Evolutionary conservation across 2,888 invertebrate genomes (phyloP), one percentile per base, ranked within the genome.

Genomic region (Sphaerophoria rueppellii): DNA sequence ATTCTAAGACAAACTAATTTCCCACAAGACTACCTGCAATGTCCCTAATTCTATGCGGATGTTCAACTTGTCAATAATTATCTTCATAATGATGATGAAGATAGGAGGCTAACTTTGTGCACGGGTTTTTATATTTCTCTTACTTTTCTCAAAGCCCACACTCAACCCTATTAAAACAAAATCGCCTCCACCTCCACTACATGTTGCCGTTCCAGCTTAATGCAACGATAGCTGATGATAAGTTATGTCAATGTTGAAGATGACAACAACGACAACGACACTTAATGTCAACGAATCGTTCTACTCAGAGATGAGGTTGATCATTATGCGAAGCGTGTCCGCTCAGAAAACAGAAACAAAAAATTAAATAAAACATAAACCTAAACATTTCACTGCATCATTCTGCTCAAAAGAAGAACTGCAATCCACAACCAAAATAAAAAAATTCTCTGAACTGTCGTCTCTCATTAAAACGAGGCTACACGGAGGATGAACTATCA

Each of bases 301-400:
- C 67, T 16, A 52, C 11, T 69, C 37, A 67, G 11, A 11, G 63
- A 65, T 74, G 54, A 72, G 79, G 83, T 67, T 65, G 72, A 37
- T 80, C 79, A 83, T 83, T 83, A 83, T 83, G 79, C 83, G 72
- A 71, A 79, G 79, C 67, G 75, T 80, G 82, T 83, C 82, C 79
- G 81, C 75, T 71, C 69, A 24, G 24, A 24, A 24, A 24, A 24
- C 34, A 54, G 9, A 67, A 24, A 48, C 12, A 69, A 24, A 32
- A 37, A n/a, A 9, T 32, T 24, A 61, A 58, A 58, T 37, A 58
- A 40, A 43, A 43, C 9, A 40, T 40, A 40, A 12, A 12, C 16
- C 14, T 24, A 24, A 1, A 24, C 24, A 24, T 24, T 24, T 24
- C 67, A 78, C 35, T 52, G 65, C 74, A 43, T 82, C 76, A 65